Evolutionary conservation across 2,113 vertebrate species (phyloP).

Genomic region (Charina bottae): DNA sequence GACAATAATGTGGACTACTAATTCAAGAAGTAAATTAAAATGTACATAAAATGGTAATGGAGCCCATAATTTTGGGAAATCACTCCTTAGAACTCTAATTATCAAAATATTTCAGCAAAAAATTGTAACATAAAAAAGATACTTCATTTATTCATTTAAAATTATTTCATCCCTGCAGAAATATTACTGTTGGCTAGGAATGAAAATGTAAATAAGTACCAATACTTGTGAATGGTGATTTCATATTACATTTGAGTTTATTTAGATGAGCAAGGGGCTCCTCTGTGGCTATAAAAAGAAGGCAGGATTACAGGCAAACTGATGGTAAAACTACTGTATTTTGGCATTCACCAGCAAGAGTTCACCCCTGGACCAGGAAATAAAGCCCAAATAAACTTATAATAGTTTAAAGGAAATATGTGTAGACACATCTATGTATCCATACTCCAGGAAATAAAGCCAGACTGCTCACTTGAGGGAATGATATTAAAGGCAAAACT

Average conservation of each 20-base stretch:
- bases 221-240: slow-evolving; percentile 17
- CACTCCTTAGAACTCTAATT: slow-evolving; percentile 74
- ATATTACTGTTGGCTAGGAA: slow-evolving; percentile 42
- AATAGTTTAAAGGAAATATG: no score
- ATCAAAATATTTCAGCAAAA: slow-evolving; percentile 71
- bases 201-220: slow-evolving; percentile 52
- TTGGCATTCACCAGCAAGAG: not conserved
- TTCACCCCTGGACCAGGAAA: not conserved
- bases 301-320: not conserved
- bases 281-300: not conserved
- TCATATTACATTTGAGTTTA: slow-evolving; percentile 28
- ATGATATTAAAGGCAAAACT: no score
- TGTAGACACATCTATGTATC: no score
- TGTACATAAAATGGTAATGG: slow-evolving; percentile 69
- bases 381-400: no score
- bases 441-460: no score
- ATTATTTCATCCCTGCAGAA: slow-evolving; percentile 43
- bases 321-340: not conserved
- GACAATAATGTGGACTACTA: slow-evolving; percentile 69
- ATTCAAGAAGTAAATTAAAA: slow-evolving; percentile 78
- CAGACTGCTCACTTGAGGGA: no score
- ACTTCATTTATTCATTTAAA: slow-evolving; percentile 59
- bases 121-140: slow-evolving; percentile 44
- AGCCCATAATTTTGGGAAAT: slow-evolving; percentile 73
- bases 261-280: not conserved